These are phyloP conservation scores for Macrosteles quadrilineatus DNA, from an alignment of 1,140 invertebrate genomes.

Conservation along the genomic window DNA sequence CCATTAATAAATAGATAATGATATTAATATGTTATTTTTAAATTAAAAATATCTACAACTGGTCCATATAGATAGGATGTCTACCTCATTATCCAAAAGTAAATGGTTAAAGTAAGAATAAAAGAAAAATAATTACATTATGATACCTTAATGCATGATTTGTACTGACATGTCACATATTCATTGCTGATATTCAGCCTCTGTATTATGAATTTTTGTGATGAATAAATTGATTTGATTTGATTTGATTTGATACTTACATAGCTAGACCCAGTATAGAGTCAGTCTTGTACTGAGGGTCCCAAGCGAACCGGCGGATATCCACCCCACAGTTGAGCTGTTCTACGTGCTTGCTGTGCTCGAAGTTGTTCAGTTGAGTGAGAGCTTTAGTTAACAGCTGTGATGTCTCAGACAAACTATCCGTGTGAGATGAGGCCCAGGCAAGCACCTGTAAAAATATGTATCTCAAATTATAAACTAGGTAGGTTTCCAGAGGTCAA, in stretches of 20 bases:
- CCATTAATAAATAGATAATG: too few relatives aligned
- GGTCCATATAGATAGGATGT: too few relatives aligned
- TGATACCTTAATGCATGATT: too few relatives aligned
- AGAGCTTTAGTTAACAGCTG: constrained; percentile 12
- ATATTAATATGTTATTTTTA: too few relatives aligned
- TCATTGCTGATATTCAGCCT: too few relatives aligned
- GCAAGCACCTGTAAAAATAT: not conserved
- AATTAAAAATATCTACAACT: too few relatives aligned
- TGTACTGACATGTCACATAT: too few relatives aligned
- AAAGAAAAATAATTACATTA: too few relatives aligned
- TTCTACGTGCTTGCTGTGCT: constrained; percentile 51
- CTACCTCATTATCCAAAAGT: too few relatives aligned
- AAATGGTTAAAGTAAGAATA: too few relatives aligned
- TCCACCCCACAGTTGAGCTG: constrained; percentile 53
- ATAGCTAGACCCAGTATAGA: constrained; percentile 57
- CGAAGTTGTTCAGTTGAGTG: constrained; percentile 49
- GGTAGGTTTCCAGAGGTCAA: too few relatives aligned
- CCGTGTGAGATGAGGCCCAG: not conserved
- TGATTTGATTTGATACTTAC: constrained; percentile 46
- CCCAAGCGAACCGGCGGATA: constrained; percentile 52
- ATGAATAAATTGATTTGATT: not conserved
- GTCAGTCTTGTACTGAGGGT: constrained; percentile 54
- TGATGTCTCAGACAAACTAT: not conserved
- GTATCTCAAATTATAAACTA: not conserved
- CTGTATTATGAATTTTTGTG: too few relatives aligned